A percentile compares a stretch with the other conserved stretches of the same genome.
phyloP scores from a whole-genome alignment of 2,797 vertebrate species.

The Danio choprae region DNA sequence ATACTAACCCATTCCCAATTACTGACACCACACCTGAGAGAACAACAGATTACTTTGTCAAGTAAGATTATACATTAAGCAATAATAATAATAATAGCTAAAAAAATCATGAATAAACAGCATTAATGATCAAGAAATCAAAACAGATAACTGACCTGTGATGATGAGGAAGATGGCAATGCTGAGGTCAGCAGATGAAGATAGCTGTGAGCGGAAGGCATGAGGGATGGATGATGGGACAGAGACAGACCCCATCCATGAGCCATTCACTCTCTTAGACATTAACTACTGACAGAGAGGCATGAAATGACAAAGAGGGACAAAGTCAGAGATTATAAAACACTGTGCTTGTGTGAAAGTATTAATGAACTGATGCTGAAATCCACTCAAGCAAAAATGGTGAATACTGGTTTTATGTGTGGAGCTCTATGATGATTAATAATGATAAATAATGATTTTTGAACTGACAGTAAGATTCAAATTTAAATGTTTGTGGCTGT shows the following conservation, averaged over 20 bases:
- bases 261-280: slow-evolving; percentile 53
- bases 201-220: slow-evolving; percentile 64
- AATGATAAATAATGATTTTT: not conserved
- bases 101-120: not conserved
- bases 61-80: not conserved
- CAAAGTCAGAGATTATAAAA: not conserved
- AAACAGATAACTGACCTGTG: slow-evolving; percentile 57
- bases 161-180: slow-evolving; percentile 64
- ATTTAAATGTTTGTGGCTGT: too few relatives aligned
- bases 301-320: not conserved
- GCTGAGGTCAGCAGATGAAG: slow-evolving; percentile 59
- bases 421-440: not conserved
- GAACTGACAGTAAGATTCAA: too few relatives aligned
- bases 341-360: not conserved
- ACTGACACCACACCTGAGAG: slow-evolving; percentile 61
- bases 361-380: not conserved
- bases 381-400: not conserved
- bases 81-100: not conserved
- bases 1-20: slow-evolving; percentile 66
- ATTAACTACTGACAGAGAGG: slow-evolving; percentile 18
- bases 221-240: slow-evolving; percentile 57
- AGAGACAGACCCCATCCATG: slow-evolving; percentile 48
- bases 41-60: not conserved
- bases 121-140: not conserved
- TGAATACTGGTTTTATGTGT: not conserved